Percentiles rank a stretch among this genome's conserved stretches.
Conservation (phyloP, 2,113 vertebrate species). For the Pipa parva region DNA sequence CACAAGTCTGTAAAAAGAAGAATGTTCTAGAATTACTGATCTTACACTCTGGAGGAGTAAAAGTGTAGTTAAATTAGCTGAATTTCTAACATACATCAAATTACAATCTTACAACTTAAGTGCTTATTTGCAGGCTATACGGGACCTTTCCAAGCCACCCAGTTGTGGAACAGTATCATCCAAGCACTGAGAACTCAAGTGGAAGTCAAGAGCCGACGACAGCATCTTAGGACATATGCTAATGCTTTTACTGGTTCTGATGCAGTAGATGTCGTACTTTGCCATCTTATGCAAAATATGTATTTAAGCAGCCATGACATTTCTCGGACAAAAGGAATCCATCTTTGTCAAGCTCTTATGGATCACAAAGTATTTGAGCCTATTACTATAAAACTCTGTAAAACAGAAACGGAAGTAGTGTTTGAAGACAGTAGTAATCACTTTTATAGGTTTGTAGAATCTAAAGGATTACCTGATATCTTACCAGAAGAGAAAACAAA, state of each 20-base stretch:
- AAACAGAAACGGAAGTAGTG: conserved; percentile 63
- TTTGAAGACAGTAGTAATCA: conserved; percentile 76
- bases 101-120: background rate
- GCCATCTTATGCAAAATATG: conserved; percentile 79
- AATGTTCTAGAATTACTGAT: too few species aligned
- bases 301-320: conserved; percentile 71
- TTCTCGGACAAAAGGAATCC: conserved; percentile 71
- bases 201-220: conserved; percentile 67
- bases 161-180: conserved; percentile 78
- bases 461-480: conserved; percentile 48
- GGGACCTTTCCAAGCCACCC: conserved; percentile 76
- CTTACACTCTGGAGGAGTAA: too few species aligned
- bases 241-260: conserved; percentile 74
- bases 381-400: conserved; percentile 70
- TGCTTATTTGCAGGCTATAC: conserved; percentile 51
- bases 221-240: conserved; percentile 63
- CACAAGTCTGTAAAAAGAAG: too few species aligned
- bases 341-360: conserved; percentile 80
- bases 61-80: too few species aligned
- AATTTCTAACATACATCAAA: too few species aligned
- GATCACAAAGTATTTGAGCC: conserved; percentile 78
- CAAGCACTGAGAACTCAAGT: conserved; percentile 69
- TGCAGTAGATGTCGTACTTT: conserved; percentile 75
- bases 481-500: conserved; percentile 44
- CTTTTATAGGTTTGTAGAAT: conserved; percentile 72